Conservation (phyloP, 2,888 invertebrate species). For the Dusona sp. region DNA sequence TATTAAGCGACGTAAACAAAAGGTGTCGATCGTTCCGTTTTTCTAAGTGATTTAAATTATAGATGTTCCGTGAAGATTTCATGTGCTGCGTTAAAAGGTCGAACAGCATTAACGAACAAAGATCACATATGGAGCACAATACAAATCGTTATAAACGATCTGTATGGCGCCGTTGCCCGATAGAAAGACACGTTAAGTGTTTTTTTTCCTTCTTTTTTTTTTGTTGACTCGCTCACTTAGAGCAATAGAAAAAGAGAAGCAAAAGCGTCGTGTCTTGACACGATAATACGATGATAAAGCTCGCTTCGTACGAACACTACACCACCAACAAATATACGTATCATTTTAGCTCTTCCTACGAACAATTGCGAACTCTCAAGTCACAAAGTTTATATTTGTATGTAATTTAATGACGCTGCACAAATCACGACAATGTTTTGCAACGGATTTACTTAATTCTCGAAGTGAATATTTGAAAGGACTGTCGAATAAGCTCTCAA, state of each 20-base stretch:
- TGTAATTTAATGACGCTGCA: neutral
- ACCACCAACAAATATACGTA: neutral
- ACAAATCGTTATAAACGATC: conserved; percentile 11
- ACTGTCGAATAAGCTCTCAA: too few relatives aligned
- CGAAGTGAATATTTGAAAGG: too few relatives aligned
- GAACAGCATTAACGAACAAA: neutral
- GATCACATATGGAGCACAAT: neutral
- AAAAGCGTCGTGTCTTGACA: neutral
- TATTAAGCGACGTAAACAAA: neutral
- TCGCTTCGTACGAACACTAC: neutral
- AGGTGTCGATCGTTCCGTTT: neutral
- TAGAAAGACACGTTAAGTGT: neutral
- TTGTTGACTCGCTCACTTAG: neutral
- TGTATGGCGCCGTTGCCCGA: neutral
- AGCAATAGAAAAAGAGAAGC: neutral
- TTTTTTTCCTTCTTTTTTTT: neutral
- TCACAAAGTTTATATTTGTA: neutral
- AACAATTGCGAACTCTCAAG: neutral
- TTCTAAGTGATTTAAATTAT: too few relatives aligned
- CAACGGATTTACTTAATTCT: neutral
- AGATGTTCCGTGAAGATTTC: neutral
- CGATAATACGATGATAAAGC: conserved; percentile 21
- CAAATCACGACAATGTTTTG: neutral
- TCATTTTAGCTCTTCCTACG: neutral
- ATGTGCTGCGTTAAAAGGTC: neutral